Evolutionary conservation across 2,888 invertebrate genomes (phyloP).

Genomic region (Hydriomena furcata): DNA sequence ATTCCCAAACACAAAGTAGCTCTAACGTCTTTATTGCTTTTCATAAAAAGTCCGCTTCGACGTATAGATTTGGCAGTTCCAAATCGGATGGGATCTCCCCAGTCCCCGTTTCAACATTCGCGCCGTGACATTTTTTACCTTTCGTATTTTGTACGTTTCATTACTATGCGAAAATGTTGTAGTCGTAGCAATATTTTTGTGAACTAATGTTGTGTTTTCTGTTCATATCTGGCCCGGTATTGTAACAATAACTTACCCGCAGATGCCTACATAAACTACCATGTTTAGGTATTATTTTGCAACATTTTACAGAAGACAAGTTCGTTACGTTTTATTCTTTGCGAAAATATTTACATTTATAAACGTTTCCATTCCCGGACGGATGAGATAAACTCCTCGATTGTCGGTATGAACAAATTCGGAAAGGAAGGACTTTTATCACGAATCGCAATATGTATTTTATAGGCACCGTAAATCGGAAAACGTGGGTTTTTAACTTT

Average conservation of each 20-base stretch:
- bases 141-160: conserved; percentile 39
- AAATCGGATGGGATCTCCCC: conserved; percentile 57
- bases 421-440: conserved; percentile 73
- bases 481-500: conserved; percentile 79
- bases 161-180: conserved; percentile 25
- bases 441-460: conserved; percentile 81
- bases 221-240: conserved; percentile 20
- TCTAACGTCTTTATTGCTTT: conserved; percentile 81
- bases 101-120: conserved; percentile 38
- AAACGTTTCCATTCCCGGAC: conserved; percentile 31
- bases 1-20: conserved; percentile 82
- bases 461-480: conserved; percentile 78
- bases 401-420: conserved; percentile 68
- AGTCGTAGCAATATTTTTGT: conserved; percentile 20
- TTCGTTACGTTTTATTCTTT: conserved; percentile 3
- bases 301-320: conserved; percentile 6
- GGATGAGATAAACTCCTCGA: conserved; percentile 62
- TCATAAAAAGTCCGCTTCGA: conserved; percentile 75
- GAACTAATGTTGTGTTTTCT: conserved; percentile 21
- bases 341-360: conserved; percentile 1
- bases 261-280: conserved; percentile 17
- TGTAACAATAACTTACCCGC: conserved; percentile 22
- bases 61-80: conserved; percentile 68
- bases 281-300: conserved; percentile 8
- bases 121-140: conserved; percentile 51